Conservation (phyloP, 1,140 invertebrate genomes). For the Bombus pyrosoma region DNA sequence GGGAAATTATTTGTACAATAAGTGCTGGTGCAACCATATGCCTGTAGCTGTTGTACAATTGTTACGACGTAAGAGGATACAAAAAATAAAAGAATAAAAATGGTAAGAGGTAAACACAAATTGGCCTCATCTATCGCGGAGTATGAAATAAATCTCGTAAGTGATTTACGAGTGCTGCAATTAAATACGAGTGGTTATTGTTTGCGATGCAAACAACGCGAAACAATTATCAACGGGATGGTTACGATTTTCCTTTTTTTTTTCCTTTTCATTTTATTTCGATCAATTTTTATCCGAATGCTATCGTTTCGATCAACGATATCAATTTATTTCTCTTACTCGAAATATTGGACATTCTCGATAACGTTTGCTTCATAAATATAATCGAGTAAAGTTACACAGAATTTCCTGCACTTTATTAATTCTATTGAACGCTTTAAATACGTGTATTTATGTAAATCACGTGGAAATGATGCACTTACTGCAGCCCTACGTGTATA, state of each 20-base stretch:
- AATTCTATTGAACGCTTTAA: neutral
- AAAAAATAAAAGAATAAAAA: neutral
- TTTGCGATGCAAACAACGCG: slow-evolving; percentile 13
- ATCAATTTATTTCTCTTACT: neutral
- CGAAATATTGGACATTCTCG: neutral
- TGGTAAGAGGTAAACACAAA: neutral
- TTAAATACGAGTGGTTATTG: neutral
- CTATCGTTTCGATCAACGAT: neutral
- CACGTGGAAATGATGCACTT: neutral
- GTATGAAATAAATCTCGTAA: neutral
- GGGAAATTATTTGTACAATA: neutral
- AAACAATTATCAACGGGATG: neutral
- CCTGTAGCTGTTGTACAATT: too few relatives aligned
- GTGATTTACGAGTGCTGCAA: neutral
- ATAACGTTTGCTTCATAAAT: neutral
- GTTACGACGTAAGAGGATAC: neutral
- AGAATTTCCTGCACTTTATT: neutral
- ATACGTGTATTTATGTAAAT: neutral
- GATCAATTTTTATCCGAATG: neutral
- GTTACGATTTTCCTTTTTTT: neutral
- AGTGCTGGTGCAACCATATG: neutral
- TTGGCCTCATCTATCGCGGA: neutral
- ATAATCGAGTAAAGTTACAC: too few relatives aligned
- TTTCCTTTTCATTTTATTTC: neutral
- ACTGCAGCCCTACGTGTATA: neutral